Base-by-base conservation (phyloP, 2,797 vertebrate genomes). In the Gymnocypris eckloni region DNA sequence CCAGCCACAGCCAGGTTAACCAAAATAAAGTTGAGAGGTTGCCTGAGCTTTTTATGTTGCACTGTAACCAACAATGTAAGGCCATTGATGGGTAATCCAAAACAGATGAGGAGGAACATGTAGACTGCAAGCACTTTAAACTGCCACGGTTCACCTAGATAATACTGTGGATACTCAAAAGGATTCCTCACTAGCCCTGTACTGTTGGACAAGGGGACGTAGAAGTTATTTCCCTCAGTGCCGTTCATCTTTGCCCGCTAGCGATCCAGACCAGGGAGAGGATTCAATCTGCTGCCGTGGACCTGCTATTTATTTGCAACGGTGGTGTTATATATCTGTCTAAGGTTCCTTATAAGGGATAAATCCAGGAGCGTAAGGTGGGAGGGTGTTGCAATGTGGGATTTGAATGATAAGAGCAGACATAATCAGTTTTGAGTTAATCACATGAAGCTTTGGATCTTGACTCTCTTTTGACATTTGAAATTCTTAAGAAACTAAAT, bases 41-140 rank as follows among this genome's bases (percentile, higher is more conserved):
- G 95, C 28, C 92, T 92, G 11, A 96, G 95, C 89, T 96, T 96
- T 94, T 97, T 96, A 91, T 97, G 95, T 85, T 96, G 94, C 82
- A 92, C 92, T 54, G 95, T 94, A 86, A 94, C 96, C 10, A 95
- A 20, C 90, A 97, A 87, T 6, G 96, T 96, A 86, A 96, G 92
- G 22, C 85, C 86, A 12, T 96, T 96, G 94, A 96, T 95, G 85
- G 96, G 96, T 22, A 94, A 87, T 20, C 96, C 96, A 0, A 94
- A 92, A 88, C 89, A 93, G 91, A 97, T 96, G 88, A 97, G 94
- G 90, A 96, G 93, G 85, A 96, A 95, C 92, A 96, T 94, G 91
- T 96, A 97, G 85, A 83, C 87, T 28, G 94, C 95, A 2, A 96
- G 91, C 0, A 93, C 0, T 50, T 92, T 93, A 90, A 83, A 96